phyloP scores from a whole-genome alignment of 1,140 invertebrate species.

The Trachymyrmex cornetzi region DNA sequence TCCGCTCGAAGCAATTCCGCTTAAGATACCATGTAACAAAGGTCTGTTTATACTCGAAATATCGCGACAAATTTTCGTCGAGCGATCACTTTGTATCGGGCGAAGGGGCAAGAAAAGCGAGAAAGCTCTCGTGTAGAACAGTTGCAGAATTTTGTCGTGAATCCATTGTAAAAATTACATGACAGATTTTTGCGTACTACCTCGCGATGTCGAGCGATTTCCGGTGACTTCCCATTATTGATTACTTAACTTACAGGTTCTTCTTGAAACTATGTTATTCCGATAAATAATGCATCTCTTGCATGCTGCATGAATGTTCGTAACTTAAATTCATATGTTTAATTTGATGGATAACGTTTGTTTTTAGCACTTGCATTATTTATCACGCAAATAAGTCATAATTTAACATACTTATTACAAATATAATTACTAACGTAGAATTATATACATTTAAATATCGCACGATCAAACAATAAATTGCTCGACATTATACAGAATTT shows the following conservation, averaged over 20 bases:
- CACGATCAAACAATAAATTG: too few species aligned
- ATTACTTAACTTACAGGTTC: not conserved
- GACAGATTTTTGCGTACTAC: not conserved
- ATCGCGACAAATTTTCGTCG: constrained; percentile 43
- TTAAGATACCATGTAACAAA: constrained; percentile 50
- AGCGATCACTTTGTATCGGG: constrained; percentile 9
- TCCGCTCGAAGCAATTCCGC: constrained; percentile 31
- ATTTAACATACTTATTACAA: not conserved
- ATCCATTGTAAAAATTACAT: not conserved
- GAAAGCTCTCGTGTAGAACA: not conserved
- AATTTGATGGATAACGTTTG: too few species aligned
- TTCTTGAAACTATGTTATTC: too few species aligned
- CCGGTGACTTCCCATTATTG: not conserved
- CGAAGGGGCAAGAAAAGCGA: not conserved
- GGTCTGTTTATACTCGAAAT: constrained; percentile 58
- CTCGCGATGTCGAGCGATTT: not conserved
- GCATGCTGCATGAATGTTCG: not conserved
- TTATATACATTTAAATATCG: not conserved
- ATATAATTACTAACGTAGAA: not conserved
- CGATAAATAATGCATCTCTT: too few species aligned
- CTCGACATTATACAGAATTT: too few species aligned
- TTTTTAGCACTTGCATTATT: constrained; percentile 19
- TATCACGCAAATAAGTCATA: constrained; percentile 27
- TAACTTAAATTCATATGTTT: constrained; percentile 1
- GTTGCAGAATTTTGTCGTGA: not conserved